A percentile compares a stretch with the other conserved stretches of the same genome.
Conservation (phyloP, 2,888 invertebrate genomes). For the Dryobota labecula region DNA sequence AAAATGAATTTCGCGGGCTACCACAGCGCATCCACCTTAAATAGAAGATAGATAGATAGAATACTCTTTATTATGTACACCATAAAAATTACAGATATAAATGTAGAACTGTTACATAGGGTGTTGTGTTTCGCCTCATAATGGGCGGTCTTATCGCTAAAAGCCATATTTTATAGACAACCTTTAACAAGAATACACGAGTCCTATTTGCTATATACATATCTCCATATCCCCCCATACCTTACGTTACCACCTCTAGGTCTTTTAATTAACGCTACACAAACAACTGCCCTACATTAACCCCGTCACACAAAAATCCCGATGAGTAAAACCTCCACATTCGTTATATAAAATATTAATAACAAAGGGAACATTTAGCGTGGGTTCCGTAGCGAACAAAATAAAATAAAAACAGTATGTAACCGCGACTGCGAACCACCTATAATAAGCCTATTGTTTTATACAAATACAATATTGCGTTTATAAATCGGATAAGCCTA, state of each 20-base stretch:
- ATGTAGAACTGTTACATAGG: no score
- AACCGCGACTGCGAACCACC: conserved; percentile 84
- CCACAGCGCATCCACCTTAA: no score
- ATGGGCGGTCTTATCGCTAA: no score
- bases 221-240: no score
- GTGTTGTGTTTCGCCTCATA: no score
- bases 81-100: no score
- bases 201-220: no score
- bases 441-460: conserved; percentile 90
- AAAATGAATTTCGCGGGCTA: no score
- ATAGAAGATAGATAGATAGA: no score
- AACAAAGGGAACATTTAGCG: conserved; percentile 74
- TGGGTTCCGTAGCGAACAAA: conserved; percentile 74
- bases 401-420: conserved; percentile 76
- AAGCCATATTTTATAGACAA: no score
- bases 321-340: conserved; percentile 9
- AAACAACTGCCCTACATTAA: not conserved
- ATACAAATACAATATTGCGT: conserved; percentile 91
- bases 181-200: no score
- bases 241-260: not conserved
- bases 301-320: conserved; percentile 21
- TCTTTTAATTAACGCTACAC: not conserved
- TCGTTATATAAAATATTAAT: conserved; percentile 61
- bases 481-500: conserved; percentile 90
- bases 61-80: no score